Percentiles rank a stretch among this genome's conserved stretches.
These are phyloP conservation scores for Cryptoprocta ferox DNA, from an alignment of 2,797 vertebrate genomes.

Conservation along the genomic window DNA sequence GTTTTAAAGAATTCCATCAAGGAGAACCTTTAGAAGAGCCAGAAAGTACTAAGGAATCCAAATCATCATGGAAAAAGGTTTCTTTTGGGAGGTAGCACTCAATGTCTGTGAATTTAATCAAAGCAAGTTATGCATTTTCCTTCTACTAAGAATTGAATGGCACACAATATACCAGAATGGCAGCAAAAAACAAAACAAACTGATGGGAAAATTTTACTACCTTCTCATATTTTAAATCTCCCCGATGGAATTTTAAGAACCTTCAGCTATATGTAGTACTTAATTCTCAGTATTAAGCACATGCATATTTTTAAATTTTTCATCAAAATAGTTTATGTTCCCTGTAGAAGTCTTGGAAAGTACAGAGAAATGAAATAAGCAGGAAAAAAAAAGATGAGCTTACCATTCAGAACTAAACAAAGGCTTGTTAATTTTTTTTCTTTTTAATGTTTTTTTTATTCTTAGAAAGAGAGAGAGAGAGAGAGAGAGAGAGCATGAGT, in stretches of 20 bases:
- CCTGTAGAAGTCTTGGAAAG: not conserved
- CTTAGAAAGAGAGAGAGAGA: too few species aligned
- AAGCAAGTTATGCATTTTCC: not conserved
- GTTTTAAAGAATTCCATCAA: slow-evolving; percentile 55
- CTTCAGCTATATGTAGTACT: not conserved
- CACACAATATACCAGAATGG: not conserved
- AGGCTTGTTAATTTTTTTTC: not conserved
- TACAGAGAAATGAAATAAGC: not conserved
- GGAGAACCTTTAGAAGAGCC: slow-evolving; percentile 63
- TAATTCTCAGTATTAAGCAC: slow-evolving; percentile 29
- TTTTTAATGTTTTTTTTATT: too few species aligned
- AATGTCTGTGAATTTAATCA: slow-evolving; percentile 39
- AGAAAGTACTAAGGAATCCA: slow-evolving; percentile 74
- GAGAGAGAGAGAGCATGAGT: too few species aligned
- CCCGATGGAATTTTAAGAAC: slow-evolving; percentile 2
- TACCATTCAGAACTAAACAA: not conserved
- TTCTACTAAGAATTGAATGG: not conserved
- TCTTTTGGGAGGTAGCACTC: slow-evolving; percentile 80
- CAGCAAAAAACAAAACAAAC: not conserved
- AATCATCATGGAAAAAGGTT: slow-evolving; percentile 51
- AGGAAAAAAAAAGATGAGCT: not conserved
- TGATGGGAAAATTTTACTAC: slow-evolving; percentile 35
- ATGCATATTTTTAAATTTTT: slow-evolving; percentile 3
- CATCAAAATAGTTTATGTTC: not conserved
- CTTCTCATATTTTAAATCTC: slow-evolving; percentile 31